Percentiles rank a stretch among this genome's conserved stretches.
Evolutionary conservation across 2,797 vertebrate genomes (phyloP).

Genomic region (Coilia nasus): DNA sequence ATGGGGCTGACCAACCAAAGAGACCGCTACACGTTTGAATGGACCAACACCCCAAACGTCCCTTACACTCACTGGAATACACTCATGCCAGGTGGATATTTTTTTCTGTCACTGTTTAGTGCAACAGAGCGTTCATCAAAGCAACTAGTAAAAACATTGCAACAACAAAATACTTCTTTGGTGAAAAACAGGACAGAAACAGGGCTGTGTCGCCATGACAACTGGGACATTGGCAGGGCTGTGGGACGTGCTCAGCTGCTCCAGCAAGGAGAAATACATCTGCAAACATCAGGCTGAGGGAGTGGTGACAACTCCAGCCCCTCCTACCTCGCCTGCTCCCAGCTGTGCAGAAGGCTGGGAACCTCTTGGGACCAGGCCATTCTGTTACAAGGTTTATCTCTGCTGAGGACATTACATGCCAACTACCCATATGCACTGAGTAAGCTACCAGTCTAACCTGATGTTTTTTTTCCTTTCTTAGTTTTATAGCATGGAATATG

Average conservation of each 20-base stretch:
- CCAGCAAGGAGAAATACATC: constrained; percentile 86
- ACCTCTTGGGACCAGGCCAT: constrained; percentile 52
- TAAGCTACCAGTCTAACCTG: too few relatives aligned
- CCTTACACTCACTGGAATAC: constrained; percentile 89
- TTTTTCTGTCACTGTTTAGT: background rate
- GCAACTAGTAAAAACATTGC: too few relatives aligned
- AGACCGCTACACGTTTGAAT: constrained; percentile 80
- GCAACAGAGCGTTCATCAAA: background rate
- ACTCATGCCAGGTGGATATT: constrained; percentile 85
- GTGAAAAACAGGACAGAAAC: constrained; percentile 74
- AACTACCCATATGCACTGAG: too few relatives aligned
- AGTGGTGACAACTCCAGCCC: constrained; percentile 72
- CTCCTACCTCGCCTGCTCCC: constrained; percentile 74
- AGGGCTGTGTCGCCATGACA: constrained; percentile 89
- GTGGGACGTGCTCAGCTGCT: constrained; percentile 90
- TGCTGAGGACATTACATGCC: too few relatives aligned
- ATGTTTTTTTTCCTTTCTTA: constrained; percentile 40
- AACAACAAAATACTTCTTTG: background rate
- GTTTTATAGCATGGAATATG: constrained; percentile 60
- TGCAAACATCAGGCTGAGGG: constrained; percentile 88
- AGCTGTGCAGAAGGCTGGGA: constrained; percentile 82
- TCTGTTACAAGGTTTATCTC: constrained; percentile 67
- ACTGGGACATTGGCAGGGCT: constrained; percentile 88
- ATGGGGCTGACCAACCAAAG: constrained; percentile 86
- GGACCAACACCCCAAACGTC: constrained; percentile 77